Evolutionary conservation across 2,888 invertebrate species (phyloP), one percentile per base, ranked within the genome.

Genomic region (Carterocephalus palaemon): DNA sequence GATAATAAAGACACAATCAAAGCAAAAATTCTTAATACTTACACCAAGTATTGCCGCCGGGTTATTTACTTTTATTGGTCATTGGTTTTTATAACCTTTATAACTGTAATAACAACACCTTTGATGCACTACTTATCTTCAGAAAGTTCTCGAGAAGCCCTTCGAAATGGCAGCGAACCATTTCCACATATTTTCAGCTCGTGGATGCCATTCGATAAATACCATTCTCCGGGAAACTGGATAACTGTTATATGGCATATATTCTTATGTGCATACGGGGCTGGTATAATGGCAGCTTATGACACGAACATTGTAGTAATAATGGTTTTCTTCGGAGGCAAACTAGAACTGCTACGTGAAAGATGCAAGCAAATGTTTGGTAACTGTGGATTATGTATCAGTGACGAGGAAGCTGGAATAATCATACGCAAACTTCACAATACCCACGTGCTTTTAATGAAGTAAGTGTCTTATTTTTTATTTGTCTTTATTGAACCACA

Each of bases 131-230:
- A 72, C 51, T 6, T 68, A 1, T 68, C 75, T 1, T 76, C 79
- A 1, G 24, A 58, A 0, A 55, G 49, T 2, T 78, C 67, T 31
- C 67, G 77, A 20, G 70, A 75, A 49, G 63, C 62, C 7, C 34
- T 76, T 12, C 59, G 41, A 1, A 76, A 76, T 51, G 82, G 76
- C 3, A 69, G 69, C 1, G 75, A 76, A 51, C 19, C 50, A 0
- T 84, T 82, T 54, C 78, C 78, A 0, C 84, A 82, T 31, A 79
- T 85, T 12, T 79, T 79, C 23, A 83, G 79, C 45, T 72, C 83
- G 8, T 85, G 82, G 82, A 64, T 76, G 62, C 82, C 83, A 1
- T 67, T 78, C 52, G 72, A 84, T 47, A 82, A 82, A 41, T 63
- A 79, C 39, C 58, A 64, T 19, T 64, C 62, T 4, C 80, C 82